A percentile compares a stretch with the other conserved stretches of the same genome.
Conservation (phyloP, 2,113 vertebrate species). For the Mesembrinibis cayennensis region DNA sequence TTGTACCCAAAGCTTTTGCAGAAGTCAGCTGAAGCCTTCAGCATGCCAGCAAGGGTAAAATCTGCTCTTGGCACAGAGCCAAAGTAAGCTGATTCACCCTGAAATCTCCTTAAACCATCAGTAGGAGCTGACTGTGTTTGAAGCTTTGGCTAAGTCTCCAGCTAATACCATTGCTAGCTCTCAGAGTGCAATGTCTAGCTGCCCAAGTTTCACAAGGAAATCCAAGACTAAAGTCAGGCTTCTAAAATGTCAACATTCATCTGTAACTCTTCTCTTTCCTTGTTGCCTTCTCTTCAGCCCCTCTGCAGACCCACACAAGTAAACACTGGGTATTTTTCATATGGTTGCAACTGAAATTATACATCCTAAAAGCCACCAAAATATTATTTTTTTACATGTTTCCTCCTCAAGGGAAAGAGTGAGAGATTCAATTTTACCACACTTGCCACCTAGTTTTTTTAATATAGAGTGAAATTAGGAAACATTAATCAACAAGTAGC, state of each 20-base stretch:
- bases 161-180: background rate
- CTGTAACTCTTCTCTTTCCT: background rate
- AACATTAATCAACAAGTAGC: background rate
- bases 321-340: background rate
- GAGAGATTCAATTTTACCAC: rapidly evolving
- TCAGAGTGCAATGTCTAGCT: background rate
- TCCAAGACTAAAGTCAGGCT: background rate
- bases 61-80: background rate
- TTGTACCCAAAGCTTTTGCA: background rate
- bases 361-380: background rate
- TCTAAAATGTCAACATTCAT: background rate
- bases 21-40: background rate
- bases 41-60: background rate
- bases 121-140: background rate
- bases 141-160: background rate
- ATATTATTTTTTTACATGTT: rapidly evolving
- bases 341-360: background rate
- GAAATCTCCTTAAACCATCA: slow-evolving; percentile 6
- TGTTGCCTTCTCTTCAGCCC: background rate
- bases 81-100: background rate
- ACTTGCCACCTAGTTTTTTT: background rate
- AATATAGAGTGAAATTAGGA: background rate
- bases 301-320: background rate
- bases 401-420: background rate
- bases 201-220: background rate